Conservation (phyloP, 1,140 invertebrate species). For the Antheraea pernyi region DNA sequence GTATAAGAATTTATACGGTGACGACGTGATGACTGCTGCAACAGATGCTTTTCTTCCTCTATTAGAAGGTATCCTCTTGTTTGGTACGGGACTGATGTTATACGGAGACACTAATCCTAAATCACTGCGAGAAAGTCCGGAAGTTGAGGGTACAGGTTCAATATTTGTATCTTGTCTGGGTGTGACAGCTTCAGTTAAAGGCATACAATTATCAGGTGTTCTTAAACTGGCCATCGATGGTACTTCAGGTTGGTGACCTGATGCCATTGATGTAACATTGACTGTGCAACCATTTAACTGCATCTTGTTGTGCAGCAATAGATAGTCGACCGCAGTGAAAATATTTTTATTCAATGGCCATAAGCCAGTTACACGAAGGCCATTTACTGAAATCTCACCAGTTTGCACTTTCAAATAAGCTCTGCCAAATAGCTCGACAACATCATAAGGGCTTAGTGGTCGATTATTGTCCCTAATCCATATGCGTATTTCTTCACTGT, state of each 20-base stretch:
- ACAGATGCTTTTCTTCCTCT: constrained; percentile 32
- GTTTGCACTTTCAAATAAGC: no score
- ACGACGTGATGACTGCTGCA: constrained; percentile 27
- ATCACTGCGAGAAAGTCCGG: constrained; percentile 29
- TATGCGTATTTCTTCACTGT: constrained; percentile 45
- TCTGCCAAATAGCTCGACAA: no score
- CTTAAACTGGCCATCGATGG: constrained; percentile 17
- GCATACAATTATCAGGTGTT: constrained; percentile 15
- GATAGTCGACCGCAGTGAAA: constrained; percentile 30
- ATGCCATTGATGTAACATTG: constrained; percentile 7
- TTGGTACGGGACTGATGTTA: no score
- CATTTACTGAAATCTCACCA: constrained; percentile 24
- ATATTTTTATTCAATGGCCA: constrained; percentile 40
- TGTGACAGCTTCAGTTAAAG: constrained; percentile 15
- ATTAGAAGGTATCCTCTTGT: no score
- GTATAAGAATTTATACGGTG: constrained; percentile 27
- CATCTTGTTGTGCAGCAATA: constrained; percentile 31
- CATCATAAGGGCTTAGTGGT: constrained; percentile 31
- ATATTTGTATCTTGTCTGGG: not conserved
- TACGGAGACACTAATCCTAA: constrained; percentile 30
- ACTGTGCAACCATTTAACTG: constrained; percentile 30
- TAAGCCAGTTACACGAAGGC: constrained; percentile 29
- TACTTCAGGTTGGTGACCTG: constrained; percentile 11
- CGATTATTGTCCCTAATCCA: constrained; percentile 56
- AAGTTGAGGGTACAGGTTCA: constrained; percentile 24